Percentiles rank a stretch among this genome's conserved stretches.
Conservation (phyloP, 2,888 invertebrate genomes). For the Bimastos eiseni region DNA sequence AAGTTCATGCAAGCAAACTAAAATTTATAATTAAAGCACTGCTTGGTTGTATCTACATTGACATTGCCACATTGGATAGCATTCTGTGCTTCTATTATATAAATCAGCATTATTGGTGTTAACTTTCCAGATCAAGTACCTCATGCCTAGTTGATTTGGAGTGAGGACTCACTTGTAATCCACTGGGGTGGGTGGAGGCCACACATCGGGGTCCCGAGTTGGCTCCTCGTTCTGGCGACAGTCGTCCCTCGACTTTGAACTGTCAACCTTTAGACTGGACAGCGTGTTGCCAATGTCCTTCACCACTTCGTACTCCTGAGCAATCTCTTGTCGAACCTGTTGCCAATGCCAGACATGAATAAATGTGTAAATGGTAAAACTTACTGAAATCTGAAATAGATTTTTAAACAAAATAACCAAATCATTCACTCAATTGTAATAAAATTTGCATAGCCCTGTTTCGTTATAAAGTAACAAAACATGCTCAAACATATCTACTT, state of each 20-base stretch:
- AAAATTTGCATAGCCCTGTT: too few relatives aligned
- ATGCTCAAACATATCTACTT: too few relatives aligned
- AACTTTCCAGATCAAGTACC: too few relatives aligned
- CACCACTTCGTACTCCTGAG: constrained; percentile 84
- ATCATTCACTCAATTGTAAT: background rate
- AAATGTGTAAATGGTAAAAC: background rate
- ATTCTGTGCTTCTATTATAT: too few relatives aligned
- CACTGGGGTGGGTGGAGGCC: constrained; percentile 73
- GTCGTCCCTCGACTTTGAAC: constrained; percentile 54
- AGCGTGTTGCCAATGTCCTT: constrained; percentile 79
- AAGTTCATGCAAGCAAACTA: too few relatives aligned
- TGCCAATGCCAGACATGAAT: background rate
- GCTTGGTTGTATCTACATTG: too few relatives aligned
- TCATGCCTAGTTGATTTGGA: background rate
- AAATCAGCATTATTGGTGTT: too few relatives aligned
- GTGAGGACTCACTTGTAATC: constrained; percentile 52
- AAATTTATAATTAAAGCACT: too few relatives aligned
- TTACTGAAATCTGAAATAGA: background rate
- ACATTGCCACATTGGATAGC: too few relatives aligned
- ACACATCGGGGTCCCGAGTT: constrained; percentile 78
- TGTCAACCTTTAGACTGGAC: constrained; percentile 71
- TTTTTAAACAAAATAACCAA: background rate
- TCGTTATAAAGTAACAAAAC: too few relatives aligned
- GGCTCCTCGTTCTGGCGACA: constrained; percentile 67
- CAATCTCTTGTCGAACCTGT: constrained; percentile 85